phyloP scores from a whole-genome alignment of 1,140 invertebrate genomes.

The Diabrotica virgifera region DNA sequence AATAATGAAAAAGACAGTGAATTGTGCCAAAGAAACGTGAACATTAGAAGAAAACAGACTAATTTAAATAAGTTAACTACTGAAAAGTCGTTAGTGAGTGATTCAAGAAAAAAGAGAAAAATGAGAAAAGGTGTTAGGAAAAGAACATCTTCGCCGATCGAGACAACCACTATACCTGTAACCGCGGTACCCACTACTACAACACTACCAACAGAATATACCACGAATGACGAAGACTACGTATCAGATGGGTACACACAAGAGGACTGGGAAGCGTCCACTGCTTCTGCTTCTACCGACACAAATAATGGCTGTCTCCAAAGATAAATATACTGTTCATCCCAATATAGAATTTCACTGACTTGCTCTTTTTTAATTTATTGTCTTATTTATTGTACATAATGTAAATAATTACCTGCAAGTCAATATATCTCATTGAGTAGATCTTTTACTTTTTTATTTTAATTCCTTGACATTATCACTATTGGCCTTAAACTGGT shows the following conservation, averaged over 20 bases:
- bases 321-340: constrained; percentile 26
- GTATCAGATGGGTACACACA: constrained; percentile 39
- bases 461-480: constrained; percentile 6
- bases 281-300: constrained; percentile 33
- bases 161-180: constrained; percentile 28
- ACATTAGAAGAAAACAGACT: constrained; percentile 35
- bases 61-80: constrained; percentile 29
- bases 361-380: constrained; percentile 43
- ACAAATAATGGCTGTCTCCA: constrained; percentile 32
- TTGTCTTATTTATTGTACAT: constrained; percentile 47
- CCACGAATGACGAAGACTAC: constrained; percentile 40
- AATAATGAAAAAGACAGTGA: constrained; percentile 41
- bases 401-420: constrained; percentile 39
- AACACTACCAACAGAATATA: constrained; percentile 30
- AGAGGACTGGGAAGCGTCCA: constrained; percentile 41
- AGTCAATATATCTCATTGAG: constrained; percentile 23
- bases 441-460: not conserved
- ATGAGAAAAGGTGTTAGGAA: constrained; percentile 39
- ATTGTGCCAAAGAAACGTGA: constrained; percentile 47
- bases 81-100: constrained; percentile 36
- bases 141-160: constrained; percentile 36
- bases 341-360: constrained; percentile 39
- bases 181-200: constrained; percentile 25
- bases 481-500: no score
- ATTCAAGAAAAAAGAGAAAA: constrained; percentile 40